Evolutionary conservation across 2,888 invertebrate species (phyloP), one percentile per base, ranked within the genome.

Genomic region (Temnothorax unifasciatus): DNA sequence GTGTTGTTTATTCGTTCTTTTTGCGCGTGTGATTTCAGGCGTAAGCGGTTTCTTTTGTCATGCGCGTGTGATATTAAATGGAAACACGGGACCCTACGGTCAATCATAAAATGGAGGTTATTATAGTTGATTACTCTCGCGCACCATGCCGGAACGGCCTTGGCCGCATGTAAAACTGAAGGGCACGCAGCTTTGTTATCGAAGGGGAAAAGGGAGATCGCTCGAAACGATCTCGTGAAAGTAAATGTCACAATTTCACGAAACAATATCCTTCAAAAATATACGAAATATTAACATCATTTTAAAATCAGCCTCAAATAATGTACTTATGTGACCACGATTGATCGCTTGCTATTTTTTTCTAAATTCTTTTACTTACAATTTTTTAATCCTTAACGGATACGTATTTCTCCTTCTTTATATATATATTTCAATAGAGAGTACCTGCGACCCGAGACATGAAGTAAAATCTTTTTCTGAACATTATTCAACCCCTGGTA

Each of bases 21-120:
- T 29, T 44, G 59, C 74, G 52, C 61, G 57, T 68, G 69, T 50
- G 82, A 74, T 29, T 66, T 38, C 61, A 73, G 41, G 34, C 66
- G 50, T 82, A 50, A 75, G 29, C 77, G 54, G 69, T 44, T 74
- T 82, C 61, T 63, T 77, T 87, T 79, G 61, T 82, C 64, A 68
- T 21, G 18, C 15, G 21, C 50, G 47, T 69, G 41, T 44, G 52
- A 66, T 81, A 64, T 64, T 59, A 71, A 81, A 71, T 81, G 61
- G 25, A 71, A 77, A 77, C 69, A 13, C 25, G 41, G 41, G 41
- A 66, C 21, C 41, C 11, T 64, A 15, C 41, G 41, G 13, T 29
- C 29, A 15, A 29, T 21, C 44, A 44, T 79, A 57, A 79, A 79
- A 18, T 11, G 34, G 44, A 57, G 15, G 71, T 57, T 79, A 71